phyloP scores from a whole-genome alignment of 2,797 vertebrate genomes.

The Odontamblyopus rebecca region DNA sequence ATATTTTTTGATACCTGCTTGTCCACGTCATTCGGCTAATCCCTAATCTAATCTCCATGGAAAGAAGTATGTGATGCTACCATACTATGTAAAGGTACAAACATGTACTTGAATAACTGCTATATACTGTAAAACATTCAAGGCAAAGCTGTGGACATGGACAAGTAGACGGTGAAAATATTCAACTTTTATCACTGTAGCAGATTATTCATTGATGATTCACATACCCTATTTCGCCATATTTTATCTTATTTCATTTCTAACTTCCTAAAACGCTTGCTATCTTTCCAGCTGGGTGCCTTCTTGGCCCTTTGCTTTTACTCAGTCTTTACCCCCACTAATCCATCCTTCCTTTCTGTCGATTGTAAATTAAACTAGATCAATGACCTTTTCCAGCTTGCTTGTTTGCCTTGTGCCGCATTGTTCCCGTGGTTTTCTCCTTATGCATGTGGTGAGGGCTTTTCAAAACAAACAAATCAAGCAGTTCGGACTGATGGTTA shows the following conservation, averaged over 20 bases:
- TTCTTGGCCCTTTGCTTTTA: background rate
- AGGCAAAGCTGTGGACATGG: no score
- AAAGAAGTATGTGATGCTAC: no score
- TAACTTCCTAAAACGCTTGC: constrained; percentile 21
- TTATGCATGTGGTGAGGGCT: constrained; percentile 37
- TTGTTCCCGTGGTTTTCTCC: constrained; percentile 58
- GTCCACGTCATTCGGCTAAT: no score
- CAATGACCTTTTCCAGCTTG: constrained; percentile 70
- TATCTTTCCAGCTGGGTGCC: constrained; percentile 13
- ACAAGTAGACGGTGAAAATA: background rate
- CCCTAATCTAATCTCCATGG: no score
- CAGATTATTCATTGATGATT: background rate
- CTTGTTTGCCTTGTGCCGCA: constrained; percentile 64
- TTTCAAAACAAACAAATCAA: constrained; percentile 11
- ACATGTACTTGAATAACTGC: no score
- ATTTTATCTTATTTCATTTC: constrained; percentile 38
- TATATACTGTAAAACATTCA: background rate
- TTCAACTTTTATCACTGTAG: background rate
- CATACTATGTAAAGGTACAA: no score
- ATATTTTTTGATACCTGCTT: no score
- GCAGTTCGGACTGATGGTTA: constrained; percentile 13
- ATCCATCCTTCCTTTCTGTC: constrained; percentile 22
- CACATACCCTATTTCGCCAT: background rate
- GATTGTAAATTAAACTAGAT: constrained; percentile 69
- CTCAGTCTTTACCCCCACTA: constrained; percentile 1